phyloP scores from a whole-genome alignment of 2,888 invertebrate species.

The Nemapogon koenigi region DNA sequence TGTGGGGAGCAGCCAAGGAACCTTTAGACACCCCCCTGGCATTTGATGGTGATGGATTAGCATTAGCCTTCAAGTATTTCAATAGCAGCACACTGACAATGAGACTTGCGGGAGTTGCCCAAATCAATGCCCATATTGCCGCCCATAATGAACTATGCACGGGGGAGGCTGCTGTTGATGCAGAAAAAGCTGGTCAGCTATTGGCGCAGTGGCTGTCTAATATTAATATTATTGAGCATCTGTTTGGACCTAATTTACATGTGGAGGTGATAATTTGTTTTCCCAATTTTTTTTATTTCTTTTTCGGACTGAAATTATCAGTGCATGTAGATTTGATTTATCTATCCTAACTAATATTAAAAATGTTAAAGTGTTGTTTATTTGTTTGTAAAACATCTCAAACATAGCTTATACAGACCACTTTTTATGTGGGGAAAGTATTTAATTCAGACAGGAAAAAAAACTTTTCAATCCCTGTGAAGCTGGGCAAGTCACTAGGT shows the following conservation, averaged over 20 bases:
- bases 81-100: constrained; percentile 93
- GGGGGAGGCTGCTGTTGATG: constrained; percentile 85
- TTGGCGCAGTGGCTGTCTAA: constrained; percentile 89
- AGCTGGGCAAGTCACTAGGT: neutral
- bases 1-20: constrained; percentile 95
- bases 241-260: constrained; percentile 97
- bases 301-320: too few relatives aligned
- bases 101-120: constrained; percentile 91
- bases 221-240: constrained; percentile 90
- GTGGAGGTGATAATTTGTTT: constrained; percentile 92
- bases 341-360: too few relatives aligned
- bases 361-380: too few relatives aligned
- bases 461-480: neutral
- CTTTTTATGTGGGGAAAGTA: too few relatives aligned
- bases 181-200: constrained; percentile 77
- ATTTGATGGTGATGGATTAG: constrained; percentile 90
- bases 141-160: constrained; percentile 91
- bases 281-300: too few relatives aligned
- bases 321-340: too few relatives aligned
- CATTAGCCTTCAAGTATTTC: constrained; percentile 95
- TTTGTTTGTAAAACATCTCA: too few relatives aligned
- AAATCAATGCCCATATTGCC: constrained; percentile 93
- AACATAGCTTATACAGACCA: too few relatives aligned
- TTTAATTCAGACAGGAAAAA: too few relatives aligned
- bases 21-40: constrained; percentile 84